Percentiles rank a stretch among this genome's conserved stretches.
phyloP scores from a whole-genome alignment of 2,797 vertebrate genomes.

The Tarsius wallacei region DNA sequence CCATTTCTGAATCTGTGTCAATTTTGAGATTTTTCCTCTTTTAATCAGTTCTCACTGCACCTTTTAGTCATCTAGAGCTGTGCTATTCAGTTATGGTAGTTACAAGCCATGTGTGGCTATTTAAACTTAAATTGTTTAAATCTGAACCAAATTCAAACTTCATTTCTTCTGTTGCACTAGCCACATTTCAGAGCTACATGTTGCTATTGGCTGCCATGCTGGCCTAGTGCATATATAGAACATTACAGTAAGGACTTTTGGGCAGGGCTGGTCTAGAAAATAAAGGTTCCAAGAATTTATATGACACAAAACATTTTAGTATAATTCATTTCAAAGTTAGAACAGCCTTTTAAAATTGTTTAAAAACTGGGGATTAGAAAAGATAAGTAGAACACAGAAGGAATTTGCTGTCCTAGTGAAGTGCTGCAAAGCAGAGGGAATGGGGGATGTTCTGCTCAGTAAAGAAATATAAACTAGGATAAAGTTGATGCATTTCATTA shows the following conservation, averaged over 20 bases:
- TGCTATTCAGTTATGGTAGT: neutral
- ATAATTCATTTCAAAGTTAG: neutral
- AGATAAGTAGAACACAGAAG: conserved; percentile 20
- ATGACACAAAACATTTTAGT: neutral
- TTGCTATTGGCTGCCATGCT: neutral
- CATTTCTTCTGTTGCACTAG: neutral
- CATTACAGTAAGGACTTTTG: neutral
- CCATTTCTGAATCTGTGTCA: neutral
- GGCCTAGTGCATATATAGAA: neutral
- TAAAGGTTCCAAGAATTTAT: neutral
- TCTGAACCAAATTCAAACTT: neutral
- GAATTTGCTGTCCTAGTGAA: conserved; percentile 38
- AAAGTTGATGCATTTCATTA: conserved; percentile 34
- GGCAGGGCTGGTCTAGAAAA: neutral
- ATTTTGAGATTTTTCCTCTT: neutral
- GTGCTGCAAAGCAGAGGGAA: conserved; percentile 63
- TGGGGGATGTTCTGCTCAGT: conserved; percentile 41
- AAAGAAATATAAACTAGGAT: neutral
- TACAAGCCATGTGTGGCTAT: neutral
- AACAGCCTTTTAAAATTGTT: neutral
- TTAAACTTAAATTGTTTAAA: neutral
- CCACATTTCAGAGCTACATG: neutral
- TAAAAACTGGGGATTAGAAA: neutral
- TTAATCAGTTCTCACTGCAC: neutral
- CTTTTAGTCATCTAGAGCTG: neutral